Evolutionary conservation across 2,888 invertebrate genomes (phyloP), one percentile per base, ranked within the genome.

Genomic region (Chelonus formosanus): DNA sequence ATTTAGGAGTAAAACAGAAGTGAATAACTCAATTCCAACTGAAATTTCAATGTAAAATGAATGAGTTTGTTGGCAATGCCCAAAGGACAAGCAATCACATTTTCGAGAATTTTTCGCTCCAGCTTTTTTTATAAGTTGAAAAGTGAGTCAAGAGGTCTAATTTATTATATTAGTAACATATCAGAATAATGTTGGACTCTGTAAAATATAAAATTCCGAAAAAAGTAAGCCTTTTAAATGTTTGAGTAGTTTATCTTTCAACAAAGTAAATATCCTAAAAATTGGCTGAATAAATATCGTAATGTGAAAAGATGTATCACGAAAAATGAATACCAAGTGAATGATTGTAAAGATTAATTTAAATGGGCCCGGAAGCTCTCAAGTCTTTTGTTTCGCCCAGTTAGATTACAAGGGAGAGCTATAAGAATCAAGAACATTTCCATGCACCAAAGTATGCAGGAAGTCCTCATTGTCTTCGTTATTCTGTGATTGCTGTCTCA

Each of bases 401-500:
- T 66, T 61, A 50, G 62, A 55, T 65, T 56, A 57, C 52, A 66
- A 66, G 55, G 43, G 52, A 45, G 61, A 56, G 60, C 57, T 61
- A 54, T 52, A 60, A 47, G 58, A 58, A 58, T 55, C 47, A 54
- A 63, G 59, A 67, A 45, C 50, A 58, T 45, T 40, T 56, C 53
- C 32, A 50, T 57, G 54, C 35, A 67, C 63, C 65, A 65, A 65
- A 71, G 63, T 61, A 69, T 55, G 74, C 80, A 76, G 80, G 80
- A 80, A 80, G 76, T 75, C 73, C 80, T 80, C 76, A 75, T 80
- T 79, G 77, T 79, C 77, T 77, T 77, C 75, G 77, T 79, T 80
- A 73, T 20, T 20, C 71, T 63, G 68, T 76, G 78, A 80, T 80
- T 79, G 63, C 60, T 54, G 57, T 63, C 43, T 54, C 34, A 53